These are phyloP conservation scores for Lasioglossum zephyrum DNA, from an alignment of 2,888 invertebrate genomes.

Conservation along the genomic window DNA sequence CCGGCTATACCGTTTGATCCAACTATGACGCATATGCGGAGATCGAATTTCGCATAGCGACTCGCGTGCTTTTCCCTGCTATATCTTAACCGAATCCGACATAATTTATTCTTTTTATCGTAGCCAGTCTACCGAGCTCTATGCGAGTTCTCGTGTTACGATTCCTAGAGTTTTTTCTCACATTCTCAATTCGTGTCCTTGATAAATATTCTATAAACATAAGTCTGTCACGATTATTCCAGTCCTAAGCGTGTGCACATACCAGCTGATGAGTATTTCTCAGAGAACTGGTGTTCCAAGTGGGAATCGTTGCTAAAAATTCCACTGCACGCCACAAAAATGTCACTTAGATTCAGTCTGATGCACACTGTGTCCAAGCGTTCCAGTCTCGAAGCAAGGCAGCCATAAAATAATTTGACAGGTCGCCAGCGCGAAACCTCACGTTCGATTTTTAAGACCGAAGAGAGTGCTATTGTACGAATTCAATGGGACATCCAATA, in stretches of 20 bases:
- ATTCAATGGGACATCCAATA: neutral
- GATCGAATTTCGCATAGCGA: neutral
- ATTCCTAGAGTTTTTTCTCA: neutral
- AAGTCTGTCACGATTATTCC: neutral
- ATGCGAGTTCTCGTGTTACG: neutral
- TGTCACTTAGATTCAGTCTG: neutral
- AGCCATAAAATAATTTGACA: conserved; percentile 14
- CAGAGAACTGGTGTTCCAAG: neutral
- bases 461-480: neutral
- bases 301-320: neutral
- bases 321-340: neutral
- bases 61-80: neutral
- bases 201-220: neutral
- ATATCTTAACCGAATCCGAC: neutral
- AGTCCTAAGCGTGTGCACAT: neutral
- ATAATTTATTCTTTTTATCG: neutral
- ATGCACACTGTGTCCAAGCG: neutral
- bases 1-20: neutral
- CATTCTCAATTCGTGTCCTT: neutral
- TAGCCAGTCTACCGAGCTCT: neutral
- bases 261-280: neutral
- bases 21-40: neutral
- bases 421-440: neutral
- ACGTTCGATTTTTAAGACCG: conserved; percentile 3
- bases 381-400: neutral